These are phyloP conservation scores for Mesoclemmys tuberculata DNA, from an alignment of 2,113 vertebrate genomes.

Conservation along the genomic window DNA sequence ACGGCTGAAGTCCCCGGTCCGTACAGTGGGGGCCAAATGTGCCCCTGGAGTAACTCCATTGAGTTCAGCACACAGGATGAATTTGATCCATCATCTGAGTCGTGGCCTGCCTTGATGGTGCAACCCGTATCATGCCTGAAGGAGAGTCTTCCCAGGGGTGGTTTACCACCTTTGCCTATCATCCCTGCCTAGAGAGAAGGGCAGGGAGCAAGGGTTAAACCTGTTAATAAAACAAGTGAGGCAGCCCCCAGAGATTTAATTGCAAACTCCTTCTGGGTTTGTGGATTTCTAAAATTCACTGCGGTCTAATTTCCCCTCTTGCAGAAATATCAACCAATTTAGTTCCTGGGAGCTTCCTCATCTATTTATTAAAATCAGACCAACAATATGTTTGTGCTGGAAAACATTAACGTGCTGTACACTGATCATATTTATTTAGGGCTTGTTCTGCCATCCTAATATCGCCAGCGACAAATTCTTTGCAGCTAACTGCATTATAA, in stretches of 20 bases:
- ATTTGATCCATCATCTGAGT: neutral
- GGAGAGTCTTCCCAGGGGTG: neutral
- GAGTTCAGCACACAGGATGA: neutral
- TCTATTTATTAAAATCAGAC: conserved; percentile 60
- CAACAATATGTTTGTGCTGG: conserved; percentile 46
- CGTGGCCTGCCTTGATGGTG: neutral
- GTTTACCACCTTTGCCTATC: neutral
- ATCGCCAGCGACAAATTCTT: neutral
- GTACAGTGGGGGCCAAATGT: neutral
- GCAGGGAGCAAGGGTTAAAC: neutral
- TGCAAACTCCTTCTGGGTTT: neutral
- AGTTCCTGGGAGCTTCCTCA: conserved; percentile 31
- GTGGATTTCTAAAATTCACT: conserved; percentile 14
- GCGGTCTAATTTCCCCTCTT: conserved; percentile 22
- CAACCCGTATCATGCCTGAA: neutral
- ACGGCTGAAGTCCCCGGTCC: neutral
- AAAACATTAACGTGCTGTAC: conserved; percentile 7
- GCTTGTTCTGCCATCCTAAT: neutral
- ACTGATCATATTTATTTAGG: conserved; percentile 65
- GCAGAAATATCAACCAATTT: conserved; percentile 10
- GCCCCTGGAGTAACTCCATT: neutral
- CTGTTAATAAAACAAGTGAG: neutral
- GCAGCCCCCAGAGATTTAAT: neutral
- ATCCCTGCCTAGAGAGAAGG: neutral
- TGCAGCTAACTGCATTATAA: conserved; percentile 64